Evolutionary conservation across 2,797 vertebrate genomes (phyloP).

Genomic region (Anas bernieri): DNA sequence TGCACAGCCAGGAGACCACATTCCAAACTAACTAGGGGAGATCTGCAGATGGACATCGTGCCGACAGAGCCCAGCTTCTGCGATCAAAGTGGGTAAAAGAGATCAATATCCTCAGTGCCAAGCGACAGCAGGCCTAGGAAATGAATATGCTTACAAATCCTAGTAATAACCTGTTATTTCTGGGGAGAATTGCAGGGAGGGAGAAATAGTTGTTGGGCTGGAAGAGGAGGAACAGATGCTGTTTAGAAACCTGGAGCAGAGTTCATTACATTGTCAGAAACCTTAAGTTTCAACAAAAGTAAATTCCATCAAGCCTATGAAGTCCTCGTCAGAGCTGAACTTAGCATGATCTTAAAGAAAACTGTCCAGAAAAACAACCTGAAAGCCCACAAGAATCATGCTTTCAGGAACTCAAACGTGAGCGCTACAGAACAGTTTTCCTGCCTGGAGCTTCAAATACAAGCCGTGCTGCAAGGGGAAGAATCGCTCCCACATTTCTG

Average conservation of each 20-base stretch:
- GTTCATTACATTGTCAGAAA: not conserved
- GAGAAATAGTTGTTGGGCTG: not conserved
- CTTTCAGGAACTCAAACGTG: not conserved
- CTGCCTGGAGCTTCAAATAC: not conserved
- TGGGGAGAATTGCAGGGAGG: not conserved
- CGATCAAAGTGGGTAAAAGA: not conserved
- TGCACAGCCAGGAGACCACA: not conserved
- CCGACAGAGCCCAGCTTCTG: not conserved
- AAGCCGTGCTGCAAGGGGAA: not conserved
- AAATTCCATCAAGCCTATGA: not conserved
- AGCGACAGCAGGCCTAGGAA: not conserved
- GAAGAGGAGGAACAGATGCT: not conserved
- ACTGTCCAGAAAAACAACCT: not conserved
- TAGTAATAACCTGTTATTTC: conserved; percentile 12
- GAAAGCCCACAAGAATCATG: rapidly evolving
- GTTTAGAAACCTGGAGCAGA: not conserved
- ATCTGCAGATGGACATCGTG: not conserved
- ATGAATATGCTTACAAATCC: not conserved
- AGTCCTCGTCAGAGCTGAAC: not conserved
- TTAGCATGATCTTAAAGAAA: not conserved
- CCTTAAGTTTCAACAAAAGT: not conserved
- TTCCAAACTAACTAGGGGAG: not conserved
- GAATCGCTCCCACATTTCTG: not conserved
- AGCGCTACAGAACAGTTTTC: not conserved
- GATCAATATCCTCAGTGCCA: not conserved